These are phyloP conservation scores for Campopleginae sp. DNA, from an alignment of 2,888 invertebrate genomes.

Conservation along the genomic window DNA sequence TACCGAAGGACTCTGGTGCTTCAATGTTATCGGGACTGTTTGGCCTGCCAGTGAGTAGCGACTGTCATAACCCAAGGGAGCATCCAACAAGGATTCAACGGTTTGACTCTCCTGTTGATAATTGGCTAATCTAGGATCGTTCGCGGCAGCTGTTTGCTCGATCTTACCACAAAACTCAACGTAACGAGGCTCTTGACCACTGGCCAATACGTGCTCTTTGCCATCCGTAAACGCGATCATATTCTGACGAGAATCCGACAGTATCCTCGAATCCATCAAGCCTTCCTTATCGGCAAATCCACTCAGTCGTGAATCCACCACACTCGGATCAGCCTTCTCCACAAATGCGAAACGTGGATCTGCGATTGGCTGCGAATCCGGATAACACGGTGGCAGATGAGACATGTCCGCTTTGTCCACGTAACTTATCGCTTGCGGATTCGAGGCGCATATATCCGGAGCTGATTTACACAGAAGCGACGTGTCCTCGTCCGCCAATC, in stretches of 20 bases:
- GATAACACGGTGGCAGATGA: slow-evolving; percentile 81
- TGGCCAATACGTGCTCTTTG: slow-evolving; percentile 76
- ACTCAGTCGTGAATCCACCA: slow-evolving; percentile 81
- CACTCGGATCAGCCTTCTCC: slow-evolving; percentile 79
- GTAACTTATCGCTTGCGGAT: slow-evolving; percentile 83
- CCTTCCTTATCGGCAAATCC: slow-evolving; percentile 83
- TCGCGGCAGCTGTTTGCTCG: slow-evolving; percentile 61
- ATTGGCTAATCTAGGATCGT: slow-evolving; percentile 71
- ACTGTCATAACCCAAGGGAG: slow-evolving; percentile 79
- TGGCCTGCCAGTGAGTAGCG: slow-evolving; percentile 81
- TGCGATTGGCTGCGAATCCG: slow-evolving; percentile 75
- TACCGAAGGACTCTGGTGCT: slow-evolving; percentile 81
- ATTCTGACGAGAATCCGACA: slow-evolving; percentile 82
- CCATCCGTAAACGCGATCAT: slow-evolving; percentile 82
- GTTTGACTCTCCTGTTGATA: slow-evolving; percentile 73
- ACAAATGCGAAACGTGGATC: slow-evolving; percentile 79
- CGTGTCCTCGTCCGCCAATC: slow-evolving; percentile 81
- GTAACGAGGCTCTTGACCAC: slow-evolving; percentile 78
- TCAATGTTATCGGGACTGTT: slow-evolving; percentile 82
- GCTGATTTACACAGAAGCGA: slow-evolving; percentile 82
- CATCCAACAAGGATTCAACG: slow-evolving; percentile 78
- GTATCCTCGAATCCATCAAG: slow-evolving; percentile 81
- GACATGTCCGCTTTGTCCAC: slow-evolving; percentile 82
- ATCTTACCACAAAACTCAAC: slow-evolving; percentile 73
- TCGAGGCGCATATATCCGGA: slow-evolving; percentile 82